A percentile compares a stretch with the other conserved stretches of the same genome.
Evolutionary conservation across 2,888 invertebrate species (phyloP).

Genomic region (Eupeodes latifasciatus): DNA sequence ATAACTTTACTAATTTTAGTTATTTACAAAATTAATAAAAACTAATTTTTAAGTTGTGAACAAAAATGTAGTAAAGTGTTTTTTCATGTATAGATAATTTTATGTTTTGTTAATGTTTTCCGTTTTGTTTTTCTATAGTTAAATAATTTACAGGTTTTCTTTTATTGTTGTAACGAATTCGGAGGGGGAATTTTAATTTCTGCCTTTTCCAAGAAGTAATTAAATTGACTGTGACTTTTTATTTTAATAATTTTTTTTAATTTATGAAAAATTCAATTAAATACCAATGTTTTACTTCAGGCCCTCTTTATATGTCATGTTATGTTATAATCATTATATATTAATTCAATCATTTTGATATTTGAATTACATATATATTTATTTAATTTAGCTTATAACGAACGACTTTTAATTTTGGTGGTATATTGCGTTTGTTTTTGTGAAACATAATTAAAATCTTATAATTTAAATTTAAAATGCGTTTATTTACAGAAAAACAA

Average conservation of each 20-base stretch:
- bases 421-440: constrained; percentile 48
- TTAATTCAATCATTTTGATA: constrained; percentile 57
- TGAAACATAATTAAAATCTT: constrained; percentile 41
- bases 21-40: constrained; percentile 59
- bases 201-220: constrained; percentile 1
- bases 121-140: background rate
- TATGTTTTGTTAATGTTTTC: background rate
- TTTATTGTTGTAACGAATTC: background rate
- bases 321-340: constrained; percentile 32
- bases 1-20: constrained; percentile 28
- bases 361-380: constrained; percentile 75
- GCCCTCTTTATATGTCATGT: constrained; percentile 45
- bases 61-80: background rate
- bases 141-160: constrained; percentile 20
- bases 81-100: background rate
- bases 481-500: constrained; percentile 62
- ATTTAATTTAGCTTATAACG: constrained; percentile 30
- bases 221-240: constrained; percentile 8
- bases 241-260: background rate
- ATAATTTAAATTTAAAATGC: constrained; percentile 18
- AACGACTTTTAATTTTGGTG: constrained; percentile 50
- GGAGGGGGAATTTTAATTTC: constrained; percentile 18
- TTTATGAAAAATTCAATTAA: background rate
- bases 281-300: background rate
- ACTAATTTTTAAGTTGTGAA: background rate